Evolutionary conservation across 2,888 invertebrate genomes (phyloP).

Genomic region (Schrankia costaestrigalis): DNA sequence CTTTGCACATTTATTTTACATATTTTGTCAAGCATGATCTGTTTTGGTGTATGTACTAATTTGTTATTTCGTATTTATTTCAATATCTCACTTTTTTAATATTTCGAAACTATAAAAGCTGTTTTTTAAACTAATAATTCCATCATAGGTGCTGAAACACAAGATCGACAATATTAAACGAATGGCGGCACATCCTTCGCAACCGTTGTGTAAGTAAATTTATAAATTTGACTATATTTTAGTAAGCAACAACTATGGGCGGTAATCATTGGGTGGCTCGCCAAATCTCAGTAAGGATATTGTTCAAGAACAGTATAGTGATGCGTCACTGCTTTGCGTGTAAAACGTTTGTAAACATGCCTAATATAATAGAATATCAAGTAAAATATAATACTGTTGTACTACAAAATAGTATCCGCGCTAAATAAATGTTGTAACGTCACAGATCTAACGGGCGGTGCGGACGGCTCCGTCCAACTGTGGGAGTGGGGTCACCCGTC

Average conservation of each 20-base stretch:
- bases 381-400: not conserved
- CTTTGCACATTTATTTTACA: constrained; percentile 36
- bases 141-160: constrained; percentile 92
- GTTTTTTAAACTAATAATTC: constrained; percentile 25
- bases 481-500: constrained; percentile 99
- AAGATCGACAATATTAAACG: constrained; percentile 96
- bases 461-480: constrained; percentile 96
- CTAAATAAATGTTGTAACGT: no score
- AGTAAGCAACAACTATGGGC: no score
- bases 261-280: no score
- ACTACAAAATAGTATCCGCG: not conserved
- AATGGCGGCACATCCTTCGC: constrained; percentile 96
- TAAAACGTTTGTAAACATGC: no score
- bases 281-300: no score
- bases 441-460: constrained; percentile 95
- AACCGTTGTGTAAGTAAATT: constrained; percentile 97
- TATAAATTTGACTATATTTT: not conserved
- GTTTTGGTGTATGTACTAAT: constrained; percentile 39
- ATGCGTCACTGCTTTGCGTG: no score
- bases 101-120: not conserved
- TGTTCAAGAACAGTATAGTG: no score
- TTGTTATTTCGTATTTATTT: constrained; percentile 25
- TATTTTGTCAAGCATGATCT: constrained; percentile 47
- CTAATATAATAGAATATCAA: no score
- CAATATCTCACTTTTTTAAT: constrained; percentile 14